Evolutionary conservation across 2,113 vertebrate genomes (phyloP).

Genomic region (Dipodomys ordii): DNA sequence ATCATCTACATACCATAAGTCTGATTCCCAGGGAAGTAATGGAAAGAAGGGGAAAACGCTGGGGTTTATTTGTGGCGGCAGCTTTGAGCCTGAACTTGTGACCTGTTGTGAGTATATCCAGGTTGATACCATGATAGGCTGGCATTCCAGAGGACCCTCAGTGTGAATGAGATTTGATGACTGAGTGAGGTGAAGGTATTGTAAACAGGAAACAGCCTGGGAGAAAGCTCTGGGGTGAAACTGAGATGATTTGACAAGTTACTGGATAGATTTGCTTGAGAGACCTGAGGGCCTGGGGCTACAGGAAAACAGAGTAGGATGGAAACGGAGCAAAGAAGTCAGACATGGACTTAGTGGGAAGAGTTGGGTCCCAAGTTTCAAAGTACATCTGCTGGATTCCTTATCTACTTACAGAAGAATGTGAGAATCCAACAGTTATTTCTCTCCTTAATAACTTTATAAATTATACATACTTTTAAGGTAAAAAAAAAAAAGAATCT

Average conservation of each 20-base stretch:
- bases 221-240: slow-evolving; percentile 38
- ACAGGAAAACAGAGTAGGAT: neutral
- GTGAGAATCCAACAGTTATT: slow-evolving; percentile 4
- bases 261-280: neutral
- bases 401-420: neutral
- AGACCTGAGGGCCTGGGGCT: slow-evolving; percentile 23
- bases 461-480: neutral
- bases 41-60: neutral
- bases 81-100: slow-evolving; percentile 2
- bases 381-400: neutral
- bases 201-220: slow-evolving; percentile 53
- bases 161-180: neutral
- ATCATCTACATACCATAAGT: neutral
- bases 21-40: neutral
- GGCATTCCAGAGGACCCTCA: slow-evolving; percentile 21
- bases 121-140: neutral
- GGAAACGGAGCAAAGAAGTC: neutral
- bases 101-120: neutral
- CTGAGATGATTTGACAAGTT: slow-evolving; percentile 59
- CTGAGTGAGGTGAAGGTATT: neutral
- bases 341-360: neutral
- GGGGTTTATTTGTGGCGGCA: neutral
- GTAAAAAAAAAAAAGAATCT: neutral
- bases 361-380: neutral
- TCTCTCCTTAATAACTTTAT: neutral